A percentile compares a stretch with the other conserved stretches of the same genome.
phyloP scores from a whole-genome alignment of 2,113 vertebrate species.

The Microcebus tavaratra region DNA sequence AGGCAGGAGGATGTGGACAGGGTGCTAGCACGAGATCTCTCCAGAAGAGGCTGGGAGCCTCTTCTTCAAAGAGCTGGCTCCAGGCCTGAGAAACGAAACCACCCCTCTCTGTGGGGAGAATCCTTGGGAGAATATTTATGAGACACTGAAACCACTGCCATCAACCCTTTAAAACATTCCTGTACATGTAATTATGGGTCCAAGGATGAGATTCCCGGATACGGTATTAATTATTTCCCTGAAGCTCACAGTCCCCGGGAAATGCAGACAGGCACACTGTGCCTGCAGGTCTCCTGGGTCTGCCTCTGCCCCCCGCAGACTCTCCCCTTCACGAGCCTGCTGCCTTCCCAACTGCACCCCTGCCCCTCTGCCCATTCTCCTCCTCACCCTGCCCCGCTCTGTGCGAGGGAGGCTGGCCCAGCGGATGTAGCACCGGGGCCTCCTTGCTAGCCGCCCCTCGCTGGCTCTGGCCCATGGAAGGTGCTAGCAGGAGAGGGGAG shows the following conservation, averaged over 20 bases:
- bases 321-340: rapidly evolving
- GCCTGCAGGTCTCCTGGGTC: neutral
- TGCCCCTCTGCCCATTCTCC: no score
- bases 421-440: rapidly evolving
- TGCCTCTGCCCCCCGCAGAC: neutral
- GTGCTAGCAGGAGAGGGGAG: no score
- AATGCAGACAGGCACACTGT: neutral
- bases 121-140: constrained; percentile 58
- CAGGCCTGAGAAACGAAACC: constrained; percentile 2
- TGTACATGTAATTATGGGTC: constrained; percentile 57
- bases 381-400: neutral
- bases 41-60: neutral
- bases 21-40: neutral
- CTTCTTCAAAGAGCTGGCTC: neutral
- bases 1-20: no score
- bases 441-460: neutral
- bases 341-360: no score
- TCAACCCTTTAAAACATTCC: constrained; percentile 52
- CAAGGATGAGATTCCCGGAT: constrained; percentile 57
- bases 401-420: neutral
- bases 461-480: neutral
- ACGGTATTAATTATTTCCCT: constrained; percentile 54
- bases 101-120: neutral
- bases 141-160: constrained; percentile 62
- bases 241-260: neutral